phyloP scores from a whole-genome alignment of 2,113 vertebrate species.

The Gadus chalcogrammus region DNA sequence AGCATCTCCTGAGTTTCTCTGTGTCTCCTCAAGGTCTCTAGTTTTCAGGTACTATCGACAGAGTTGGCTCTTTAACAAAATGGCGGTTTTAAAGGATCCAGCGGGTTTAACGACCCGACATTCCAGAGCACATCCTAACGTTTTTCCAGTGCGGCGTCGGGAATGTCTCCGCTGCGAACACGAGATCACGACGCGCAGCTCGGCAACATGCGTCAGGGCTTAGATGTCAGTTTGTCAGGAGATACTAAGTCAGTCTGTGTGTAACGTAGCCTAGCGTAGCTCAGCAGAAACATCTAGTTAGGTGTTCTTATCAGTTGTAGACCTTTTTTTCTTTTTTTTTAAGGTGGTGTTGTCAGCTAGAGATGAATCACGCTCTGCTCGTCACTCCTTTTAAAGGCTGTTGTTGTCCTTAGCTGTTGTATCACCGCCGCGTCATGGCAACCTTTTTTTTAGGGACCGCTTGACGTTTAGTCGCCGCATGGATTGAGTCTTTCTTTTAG shows the following conservation, averaged over 20 bases:
- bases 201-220: too few relatives aligned
- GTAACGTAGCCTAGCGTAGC: too few relatives aligned
- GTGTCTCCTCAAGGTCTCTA: background rate
- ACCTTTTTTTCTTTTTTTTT: background rate
- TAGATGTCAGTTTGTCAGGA: too few relatives aligned
- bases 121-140: too few relatives aligned
- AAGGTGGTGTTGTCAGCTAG: background rate
- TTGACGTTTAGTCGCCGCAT: background rate
- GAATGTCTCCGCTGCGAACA: too few relatives aligned
- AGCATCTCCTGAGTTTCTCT: background rate
- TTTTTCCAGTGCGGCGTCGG: too few relatives aligned
- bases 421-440: conserved; percentile 17
- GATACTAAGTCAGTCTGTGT: too few relatives aligned
- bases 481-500: background rate
- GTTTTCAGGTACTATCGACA: conserved; percentile 51
- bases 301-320: too few relatives aligned
- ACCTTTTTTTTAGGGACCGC: background rate
- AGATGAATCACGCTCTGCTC: background rate
- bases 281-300: too few relatives aligned
- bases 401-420: conserved; percentile 4
- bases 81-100: too few relatives aligned
- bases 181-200: too few relatives aligned
- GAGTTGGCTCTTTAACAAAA: conserved; percentile 16
- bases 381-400: background rate
- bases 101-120: too few relatives aligned